Base-by-base conservation (phyloP, 1,140 invertebrate species). In the Drosophila pseudoananassae region DNA sequence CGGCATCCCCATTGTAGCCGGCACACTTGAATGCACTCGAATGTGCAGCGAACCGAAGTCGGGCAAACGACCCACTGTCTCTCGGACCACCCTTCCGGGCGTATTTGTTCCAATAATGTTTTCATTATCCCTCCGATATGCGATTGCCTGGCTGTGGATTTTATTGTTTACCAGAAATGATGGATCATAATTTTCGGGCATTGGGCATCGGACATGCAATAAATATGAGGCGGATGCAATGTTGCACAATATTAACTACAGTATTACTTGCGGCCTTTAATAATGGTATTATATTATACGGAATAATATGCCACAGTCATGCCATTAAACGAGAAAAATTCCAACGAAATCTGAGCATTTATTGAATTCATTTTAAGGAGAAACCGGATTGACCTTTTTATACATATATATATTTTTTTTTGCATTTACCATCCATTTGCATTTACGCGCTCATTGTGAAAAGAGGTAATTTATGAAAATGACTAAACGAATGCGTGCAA, bases 401-500 rank as follows among this genome's bases (percentile, higher is more conserved):
- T 27, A 27, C 5, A 25, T 27, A 27, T 25, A 25, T 27, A 6
- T 27, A 6, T 27, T 27, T 27, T 27, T 27, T 27, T 27, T n/a
- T 12, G 9, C 38, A 15, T 14, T 53, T 43, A 23, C 27, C 38
- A n/a, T 47, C 17, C 17, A 14, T 45, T 43, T 8, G 12, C 20
- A 15, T 3, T 25, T 10, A 43, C 45, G 50, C 56, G 49, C 31
- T 58, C 63, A 20, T 47, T 76, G 65, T 66, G 27, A 29, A 20
- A 46, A 74, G 71, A 74, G 78, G 70, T 87, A 87, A 87, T 87
- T 87, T 78, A 85, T 85, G 82, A 85, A 87, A 85, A 78, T 87
- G 79, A 82, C 82, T 81, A 85, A 85, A 82, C 82, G 82, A 85
- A 85, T 85, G 81, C 82, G 82, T 85, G 82, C 82, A 85, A 87